Evolutionary conservation across 1,140 invertebrate species (phyloP).

Genomic region (Drosophila elegans): DNA sequence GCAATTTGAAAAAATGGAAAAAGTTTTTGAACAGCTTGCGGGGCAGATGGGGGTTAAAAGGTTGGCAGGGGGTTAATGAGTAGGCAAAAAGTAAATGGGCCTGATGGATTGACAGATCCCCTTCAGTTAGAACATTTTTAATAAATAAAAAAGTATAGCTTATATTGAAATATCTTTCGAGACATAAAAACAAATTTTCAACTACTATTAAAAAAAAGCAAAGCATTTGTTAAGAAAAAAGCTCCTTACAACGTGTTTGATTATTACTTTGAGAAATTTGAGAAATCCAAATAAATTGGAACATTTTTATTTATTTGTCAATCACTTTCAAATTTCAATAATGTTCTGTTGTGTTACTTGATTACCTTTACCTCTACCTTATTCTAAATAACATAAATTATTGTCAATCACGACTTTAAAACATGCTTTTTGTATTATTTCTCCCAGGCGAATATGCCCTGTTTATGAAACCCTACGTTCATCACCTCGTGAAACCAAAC

Average conservation of each 20-base stretch:
- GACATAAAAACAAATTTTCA: no score
- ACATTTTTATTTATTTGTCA: no score
- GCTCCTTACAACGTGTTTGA: no score
- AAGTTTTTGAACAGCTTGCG: constrained; percentile 40
- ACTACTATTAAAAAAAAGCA: no score
- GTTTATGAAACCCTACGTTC: neutral
- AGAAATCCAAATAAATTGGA: neutral
- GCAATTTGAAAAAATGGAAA: constrained; percentile 75
- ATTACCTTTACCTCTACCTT: no score
- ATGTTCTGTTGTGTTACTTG: no score
- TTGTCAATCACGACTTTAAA: no score
- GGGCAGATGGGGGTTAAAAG: neutral
- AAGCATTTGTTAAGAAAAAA: no score
- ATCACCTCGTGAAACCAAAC: constrained; percentile 14
- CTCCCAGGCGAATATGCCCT: neutral
- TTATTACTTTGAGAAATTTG: no score
- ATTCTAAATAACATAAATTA: neutral
- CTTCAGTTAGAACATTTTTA: neutral
- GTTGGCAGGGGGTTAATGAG: neutral
- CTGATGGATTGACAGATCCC: neutral
- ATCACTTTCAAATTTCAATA: no score
- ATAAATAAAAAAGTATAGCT: no score
- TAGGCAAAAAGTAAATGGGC: neutral
- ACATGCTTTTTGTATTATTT: neutral
- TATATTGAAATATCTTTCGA: no score